Evolutionary conservation across 2,113 vertebrate species (phyloP).

Genomic region (Mustela nigripes): DNA sequence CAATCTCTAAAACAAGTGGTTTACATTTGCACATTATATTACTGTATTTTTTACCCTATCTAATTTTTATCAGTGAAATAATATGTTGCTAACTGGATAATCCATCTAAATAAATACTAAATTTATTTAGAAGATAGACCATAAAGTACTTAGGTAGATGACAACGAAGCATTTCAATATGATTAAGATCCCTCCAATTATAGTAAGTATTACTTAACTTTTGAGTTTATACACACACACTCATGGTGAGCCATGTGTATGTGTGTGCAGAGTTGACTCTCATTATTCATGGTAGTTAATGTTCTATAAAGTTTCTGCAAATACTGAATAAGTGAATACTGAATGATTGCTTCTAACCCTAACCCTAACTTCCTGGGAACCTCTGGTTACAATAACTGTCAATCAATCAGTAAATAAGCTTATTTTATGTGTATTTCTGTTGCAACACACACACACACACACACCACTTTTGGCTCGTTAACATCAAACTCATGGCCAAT

Average conservation of each 20-base stretch:
- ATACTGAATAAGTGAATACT: background rate
- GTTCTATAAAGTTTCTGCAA: background rate
- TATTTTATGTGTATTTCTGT: background rate
- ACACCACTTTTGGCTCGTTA: background rate
- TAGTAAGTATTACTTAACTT: background rate
- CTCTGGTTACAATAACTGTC: background rate
- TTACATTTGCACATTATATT: background rate
- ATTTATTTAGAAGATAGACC: background rate
- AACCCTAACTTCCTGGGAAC: background rate
- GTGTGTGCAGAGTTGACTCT: background rate
- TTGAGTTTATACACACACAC: background rate
- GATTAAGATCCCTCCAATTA: background rate
- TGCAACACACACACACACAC: background rate
- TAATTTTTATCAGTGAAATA: background rate
- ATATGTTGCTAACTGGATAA: background rate
- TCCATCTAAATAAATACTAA: background rate
- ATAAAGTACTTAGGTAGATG: background rate
- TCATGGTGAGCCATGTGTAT: background rate
- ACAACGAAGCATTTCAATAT: background rate
- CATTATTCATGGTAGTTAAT: background rate
- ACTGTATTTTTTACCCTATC: background rate
- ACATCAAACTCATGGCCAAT: background rate
- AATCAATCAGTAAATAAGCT: background rate
- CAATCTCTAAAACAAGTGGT: background rate
- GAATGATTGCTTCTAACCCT: background rate